Evolutionary conservation across 2,113 vertebrate genomes (phyloP).

Genomic region (Acanthisitta chloris): DNA sequence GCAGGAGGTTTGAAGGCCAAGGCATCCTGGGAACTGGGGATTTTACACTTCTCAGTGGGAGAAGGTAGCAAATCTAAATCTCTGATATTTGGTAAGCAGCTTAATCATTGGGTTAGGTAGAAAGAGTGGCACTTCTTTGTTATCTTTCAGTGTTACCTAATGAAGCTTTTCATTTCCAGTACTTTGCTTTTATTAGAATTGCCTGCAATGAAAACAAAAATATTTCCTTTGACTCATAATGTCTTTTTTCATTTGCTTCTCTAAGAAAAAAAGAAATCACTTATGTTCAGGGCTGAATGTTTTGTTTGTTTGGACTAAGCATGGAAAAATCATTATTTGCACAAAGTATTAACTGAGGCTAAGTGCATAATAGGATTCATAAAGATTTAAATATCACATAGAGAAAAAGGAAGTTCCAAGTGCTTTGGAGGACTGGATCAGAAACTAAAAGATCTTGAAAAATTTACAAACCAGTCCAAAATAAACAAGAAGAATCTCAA

Average conservation of each 20-base stretch:
- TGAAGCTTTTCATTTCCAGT: not conserved
- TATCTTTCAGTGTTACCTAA: not conserved
- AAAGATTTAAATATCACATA: not conserved
- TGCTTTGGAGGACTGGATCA: not conserved
- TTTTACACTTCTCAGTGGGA: not conserved
- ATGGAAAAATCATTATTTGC: not conserved
- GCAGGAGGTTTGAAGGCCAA: not conserved
- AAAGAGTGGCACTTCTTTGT: not conserved
- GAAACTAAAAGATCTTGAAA: not conserved
- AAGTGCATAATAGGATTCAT: not conserved
- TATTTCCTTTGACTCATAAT: not conserved
- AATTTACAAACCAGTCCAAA: not conserved
- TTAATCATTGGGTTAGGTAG: not conserved
- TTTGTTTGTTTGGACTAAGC: not conserved
- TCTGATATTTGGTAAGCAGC: not conserved
- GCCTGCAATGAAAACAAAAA: not conserved
- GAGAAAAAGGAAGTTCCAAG: not conserved
- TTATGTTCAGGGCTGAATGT: not conserved
- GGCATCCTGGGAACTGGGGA: not conserved
- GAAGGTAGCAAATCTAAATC: not conserved
- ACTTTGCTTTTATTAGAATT: not conserved
- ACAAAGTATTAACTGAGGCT: constrained; percentile 1
- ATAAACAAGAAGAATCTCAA: not conserved
- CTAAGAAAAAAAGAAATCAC: not conserved
- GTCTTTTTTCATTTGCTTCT: not conserved